A percentile compares a stretch with the other conserved stretches of the same genome.
Conservation (phyloP, 2,797 vertebrate genomes). For the Sebastes steindachneri region DNA sequence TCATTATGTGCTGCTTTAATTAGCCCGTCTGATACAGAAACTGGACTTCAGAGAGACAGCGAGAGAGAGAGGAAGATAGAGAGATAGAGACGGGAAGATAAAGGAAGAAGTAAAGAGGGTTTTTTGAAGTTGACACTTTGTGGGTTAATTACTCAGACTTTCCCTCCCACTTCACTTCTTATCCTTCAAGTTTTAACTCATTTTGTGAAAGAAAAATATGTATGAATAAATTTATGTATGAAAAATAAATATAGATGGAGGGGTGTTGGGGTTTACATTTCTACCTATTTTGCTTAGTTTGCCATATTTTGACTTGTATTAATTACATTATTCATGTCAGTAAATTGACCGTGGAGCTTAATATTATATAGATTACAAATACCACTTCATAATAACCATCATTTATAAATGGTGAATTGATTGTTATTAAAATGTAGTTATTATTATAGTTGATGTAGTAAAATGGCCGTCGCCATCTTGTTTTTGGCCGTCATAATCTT, state of each 20-base stretch:
- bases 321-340: background rate
- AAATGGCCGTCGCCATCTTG: too few species aligned
- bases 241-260: background rate
- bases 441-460: too few species aligned
- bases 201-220: background rate
- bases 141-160: constrained; percentile 64
- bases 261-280: background rate
- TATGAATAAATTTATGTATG: background rate
- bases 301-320: background rate
- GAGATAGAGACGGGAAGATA: constrained; percentile 41
- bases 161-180: constrained; percentile 24
- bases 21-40: constrained; percentile 64
- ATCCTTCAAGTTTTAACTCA: background rate
- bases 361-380: too few species aligned
- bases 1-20: constrained; percentile 75
- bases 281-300: background rate
- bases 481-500: too few species aligned
- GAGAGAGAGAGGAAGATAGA: constrained; percentile 47
- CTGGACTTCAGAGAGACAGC: constrained; percentile 72
- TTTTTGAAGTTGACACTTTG: constrained; percentile 65
- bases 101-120: constrained; percentile 44
- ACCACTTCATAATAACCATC: too few species aligned
- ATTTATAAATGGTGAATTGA: too few species aligned
- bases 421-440: too few species aligned
- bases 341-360: background rate